phyloP scores from a whole-genome alignment of 1,140 invertebrate genomes.

The Neomicropteryx cornuta region DNA sequence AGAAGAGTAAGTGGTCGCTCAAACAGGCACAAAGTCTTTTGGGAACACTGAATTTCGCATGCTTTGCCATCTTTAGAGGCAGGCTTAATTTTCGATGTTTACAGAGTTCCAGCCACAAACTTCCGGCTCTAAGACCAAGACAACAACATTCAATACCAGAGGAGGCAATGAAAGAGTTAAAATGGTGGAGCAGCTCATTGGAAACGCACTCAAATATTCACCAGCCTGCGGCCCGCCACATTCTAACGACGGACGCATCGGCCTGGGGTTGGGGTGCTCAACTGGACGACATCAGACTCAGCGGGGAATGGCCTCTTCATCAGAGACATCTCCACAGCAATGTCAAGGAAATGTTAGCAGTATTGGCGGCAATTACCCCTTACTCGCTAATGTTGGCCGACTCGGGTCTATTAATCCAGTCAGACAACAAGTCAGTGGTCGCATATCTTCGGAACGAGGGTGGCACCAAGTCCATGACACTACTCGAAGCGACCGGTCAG shows the following conservation, averaged over 20 bases:
- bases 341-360: conserved; percentile 18
- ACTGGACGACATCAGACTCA: conserved; percentile 1
- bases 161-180: conserved; percentile 5
- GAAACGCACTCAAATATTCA: conserved; percentile 8
- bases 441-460: conserved; percentile 16
- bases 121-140: background rate
- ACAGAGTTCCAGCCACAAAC: conserved; percentile 3
- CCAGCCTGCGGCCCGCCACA: conserved; percentile 7
- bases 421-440: conserved; percentile 18
- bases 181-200: conserved; percentile 12
- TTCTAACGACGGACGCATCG: conserved; percentile 17
- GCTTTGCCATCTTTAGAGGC: conserved; percentile 41
- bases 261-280: conserved; percentile 10
- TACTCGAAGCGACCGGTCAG: conserved; percentile 4
- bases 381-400: conserved; percentile 5
- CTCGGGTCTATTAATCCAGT: conserved; percentile 13
- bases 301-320: conserved; percentile 2
- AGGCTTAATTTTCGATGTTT: conserved; percentile 9
- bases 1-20: conserved; percentile 1
- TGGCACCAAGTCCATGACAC: conserved; percentile 11
- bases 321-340: conserved; percentile 17
- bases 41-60: conserved; percentile 24
- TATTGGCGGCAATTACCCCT: conserved; percentile 10
- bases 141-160: background rate
- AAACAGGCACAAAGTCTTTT: background rate